Evolutionary conservation across 2,113 vertebrate species (phyloP).

Genomic region (Prolemur simus): DNA sequence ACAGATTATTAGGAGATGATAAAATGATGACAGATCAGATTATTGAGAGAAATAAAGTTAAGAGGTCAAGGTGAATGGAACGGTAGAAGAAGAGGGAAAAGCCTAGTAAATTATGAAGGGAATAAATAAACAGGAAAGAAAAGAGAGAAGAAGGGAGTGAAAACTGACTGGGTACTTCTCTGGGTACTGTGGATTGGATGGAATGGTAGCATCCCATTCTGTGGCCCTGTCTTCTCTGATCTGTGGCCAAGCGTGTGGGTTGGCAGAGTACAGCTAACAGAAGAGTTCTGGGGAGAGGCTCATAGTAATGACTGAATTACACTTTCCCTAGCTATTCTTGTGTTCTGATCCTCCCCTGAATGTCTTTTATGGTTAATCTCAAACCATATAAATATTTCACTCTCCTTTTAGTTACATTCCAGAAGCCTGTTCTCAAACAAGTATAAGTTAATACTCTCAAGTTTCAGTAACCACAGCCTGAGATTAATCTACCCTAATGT

Average conservation of each 20-base stretch:
- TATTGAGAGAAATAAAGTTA: not conserved
- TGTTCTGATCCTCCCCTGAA: slow-evolving; percentile 26
- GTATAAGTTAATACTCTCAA: slow-evolving; percentile 11
- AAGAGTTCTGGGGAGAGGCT: slow-evolving; percentile 20
- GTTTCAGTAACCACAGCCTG: slow-evolving; percentile 43
- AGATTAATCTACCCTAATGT: slow-evolving; percentile 27
- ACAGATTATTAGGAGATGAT: not conserved
- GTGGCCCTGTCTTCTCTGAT: slow-evolving; percentile 4
- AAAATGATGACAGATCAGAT: not conserved
- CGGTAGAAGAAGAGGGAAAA: not conserved
- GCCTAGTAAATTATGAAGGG: not conserved
- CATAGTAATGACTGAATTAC: slow-evolving; percentile 22
- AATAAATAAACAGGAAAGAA: not conserved
- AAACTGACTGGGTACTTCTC: not conserved
- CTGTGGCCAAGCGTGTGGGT: slow-evolving; percentile 4
- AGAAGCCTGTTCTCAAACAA: slow-evolving; percentile 57
- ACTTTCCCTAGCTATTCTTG: slow-evolving; percentile 47
- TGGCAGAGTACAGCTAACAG: not conserved
- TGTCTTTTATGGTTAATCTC: slow-evolving; percentile 66
- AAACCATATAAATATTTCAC: slow-evolving; percentile 69
- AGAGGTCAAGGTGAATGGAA: not conserved
- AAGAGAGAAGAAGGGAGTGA: not conserved
- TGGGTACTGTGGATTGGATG: not conserved
- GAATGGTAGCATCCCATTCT: not conserved
- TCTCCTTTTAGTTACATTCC: slow-evolving; percentile 60